These are phyloP conservation scores for Cryptocephalus moraei DNA, from an alignment of 2,888 invertebrate genomes.

Conservation along the genomic window DNA sequence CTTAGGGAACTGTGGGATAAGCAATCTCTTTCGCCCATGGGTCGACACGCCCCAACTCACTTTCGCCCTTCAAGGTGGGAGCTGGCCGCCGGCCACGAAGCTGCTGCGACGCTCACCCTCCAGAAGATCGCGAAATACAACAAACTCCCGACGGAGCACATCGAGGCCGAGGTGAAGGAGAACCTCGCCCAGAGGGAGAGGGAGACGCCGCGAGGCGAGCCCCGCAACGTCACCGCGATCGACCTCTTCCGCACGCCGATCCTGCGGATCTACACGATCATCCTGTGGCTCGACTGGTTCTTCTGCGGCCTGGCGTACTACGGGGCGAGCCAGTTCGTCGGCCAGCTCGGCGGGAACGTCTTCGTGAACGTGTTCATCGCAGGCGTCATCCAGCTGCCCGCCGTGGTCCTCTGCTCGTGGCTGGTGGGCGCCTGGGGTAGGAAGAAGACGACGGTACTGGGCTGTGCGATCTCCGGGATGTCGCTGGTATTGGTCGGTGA, in stretches of 20 bases:
- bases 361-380: conserved; percentile 77
- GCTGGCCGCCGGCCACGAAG: conserved; percentile 52
- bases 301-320: conserved; percentile 80
- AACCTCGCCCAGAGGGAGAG: no score
- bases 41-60: no score
- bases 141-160: conserved; percentile 23
- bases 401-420: conserved; percentile 44
- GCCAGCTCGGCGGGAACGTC: conserved; percentile 65
- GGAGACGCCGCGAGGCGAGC: no score
- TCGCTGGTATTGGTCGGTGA: neutral
- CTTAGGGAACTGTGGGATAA: no score
- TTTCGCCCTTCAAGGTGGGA: conserved; percentile 47
- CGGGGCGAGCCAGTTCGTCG: conserved; percentile 74
- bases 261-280: conserved; percentile 57
- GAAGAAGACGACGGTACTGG: conserved; percentile 51
- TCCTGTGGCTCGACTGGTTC: conserved; percentile 69
- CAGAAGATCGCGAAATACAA: conserved; percentile 49
- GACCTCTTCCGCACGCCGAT: conserved; percentile 60
- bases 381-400: conserved; percentile 56
- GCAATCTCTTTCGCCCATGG: no score
- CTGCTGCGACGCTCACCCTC: conserved; percentile 50
- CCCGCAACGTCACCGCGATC: conserved; percentile 16
- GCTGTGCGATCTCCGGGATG: conserved; percentile 38
- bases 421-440: conserved; percentile 57
- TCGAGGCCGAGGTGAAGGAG: conserved; percentile 23